Evolutionary conservation across 2,113 vertebrate species (phyloP), one percentile per base, ranked within the genome.

Genomic region (Sturnus vulgaris): DNA sequence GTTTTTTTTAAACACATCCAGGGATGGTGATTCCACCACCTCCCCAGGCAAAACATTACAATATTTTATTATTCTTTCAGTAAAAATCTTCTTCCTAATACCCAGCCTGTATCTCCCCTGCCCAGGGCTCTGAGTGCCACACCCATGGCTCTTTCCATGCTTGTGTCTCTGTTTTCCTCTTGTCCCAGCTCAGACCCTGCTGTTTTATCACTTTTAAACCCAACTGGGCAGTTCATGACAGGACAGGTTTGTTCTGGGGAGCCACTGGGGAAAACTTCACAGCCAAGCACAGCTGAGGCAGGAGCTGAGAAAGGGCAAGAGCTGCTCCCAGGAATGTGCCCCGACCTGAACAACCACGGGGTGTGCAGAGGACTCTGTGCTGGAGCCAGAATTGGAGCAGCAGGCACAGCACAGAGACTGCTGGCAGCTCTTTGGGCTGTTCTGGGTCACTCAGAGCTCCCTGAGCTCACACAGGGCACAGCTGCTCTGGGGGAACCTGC

Each of bases 301-400:
- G 55, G 71, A 79, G 56, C 79, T 73, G 49, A 22, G 44, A 80
- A 64, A 92, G 70, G 55, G 23, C 82, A 53, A 59, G 42, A 30
- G 4, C 65, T 79, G 75, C 91, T 92, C 77, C 56, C 79, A 94
- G 88, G 95, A 97, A 96, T 95, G 95, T 75, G 87, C 92, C 90
- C 94, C 50, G 65, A 94, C 94, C 94, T 95, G 96, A 91, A 72
- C 11, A 76, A 21, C 15, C 27, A 18, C 59, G 2, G 71, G 90
- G 57, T 76, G 44, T 53, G 50, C 84, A 68, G 70, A 35, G 93
- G 17, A 12, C 18, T 72, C 82, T 82, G 53, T 5, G 42, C 49
- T 25, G 20, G 11, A 77, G 77, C 33, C 63, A 37, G 21, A 30
- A 10, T 14, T 18, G 1, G 75, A 49, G 78, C 72, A 53, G 78